Percentiles rank a stretch among this genome's conserved stretches.
These are phyloP conservation scores for Cheilosia variabilis DNA, from an alignment of 2,888 invertebrate species.

Conservation along the genomic window DNA sequence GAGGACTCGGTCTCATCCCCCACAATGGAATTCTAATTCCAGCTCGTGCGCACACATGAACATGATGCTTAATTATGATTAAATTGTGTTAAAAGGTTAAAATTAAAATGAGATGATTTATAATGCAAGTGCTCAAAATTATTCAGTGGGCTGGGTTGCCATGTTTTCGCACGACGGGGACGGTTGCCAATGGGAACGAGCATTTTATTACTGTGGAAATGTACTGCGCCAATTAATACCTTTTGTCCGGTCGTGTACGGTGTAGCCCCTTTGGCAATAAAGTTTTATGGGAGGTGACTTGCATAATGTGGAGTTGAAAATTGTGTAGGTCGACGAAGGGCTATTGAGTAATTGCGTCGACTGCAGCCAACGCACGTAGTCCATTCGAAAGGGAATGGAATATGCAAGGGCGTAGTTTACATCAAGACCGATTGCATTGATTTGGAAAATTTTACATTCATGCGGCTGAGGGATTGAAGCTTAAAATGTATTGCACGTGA, in stretches of 20 bases:
- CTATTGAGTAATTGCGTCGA: background rate
- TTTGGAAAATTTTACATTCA: conserved; percentile 1
- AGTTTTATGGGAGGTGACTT: background rate
- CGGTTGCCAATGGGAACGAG: background rate
- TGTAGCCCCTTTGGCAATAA: no score
- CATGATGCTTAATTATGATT: conserved; percentile 41
- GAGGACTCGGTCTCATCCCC: background rate
- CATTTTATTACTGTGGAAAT: background rate
- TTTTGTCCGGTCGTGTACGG: background rate
- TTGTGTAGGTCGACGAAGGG: background rate
- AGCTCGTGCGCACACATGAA: conserved; percentile 20
- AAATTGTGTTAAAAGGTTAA: conserved; percentile 29
- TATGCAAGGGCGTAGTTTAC: conserved; percentile 7
- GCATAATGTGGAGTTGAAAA: background rate
- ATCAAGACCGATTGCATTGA: conserved; percentile 2
- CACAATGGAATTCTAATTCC: conserved; percentile 15
- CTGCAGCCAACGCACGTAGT: background rate
- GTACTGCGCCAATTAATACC: conserved; percentile 4
- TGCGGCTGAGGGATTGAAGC: background rate
- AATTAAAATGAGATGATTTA: background rate
- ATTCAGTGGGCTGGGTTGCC: conserved; percentile 1
- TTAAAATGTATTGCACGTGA: background rate
- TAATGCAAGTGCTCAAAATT: conserved; percentile 17
- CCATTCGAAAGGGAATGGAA: background rate
- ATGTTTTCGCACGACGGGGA: background rate